Evolutionary conservation across 2,888 invertebrate genomes (phyloP), one percentile per base, ranked within the genome.

Genomic region (Acronicta aceris): DNA sequence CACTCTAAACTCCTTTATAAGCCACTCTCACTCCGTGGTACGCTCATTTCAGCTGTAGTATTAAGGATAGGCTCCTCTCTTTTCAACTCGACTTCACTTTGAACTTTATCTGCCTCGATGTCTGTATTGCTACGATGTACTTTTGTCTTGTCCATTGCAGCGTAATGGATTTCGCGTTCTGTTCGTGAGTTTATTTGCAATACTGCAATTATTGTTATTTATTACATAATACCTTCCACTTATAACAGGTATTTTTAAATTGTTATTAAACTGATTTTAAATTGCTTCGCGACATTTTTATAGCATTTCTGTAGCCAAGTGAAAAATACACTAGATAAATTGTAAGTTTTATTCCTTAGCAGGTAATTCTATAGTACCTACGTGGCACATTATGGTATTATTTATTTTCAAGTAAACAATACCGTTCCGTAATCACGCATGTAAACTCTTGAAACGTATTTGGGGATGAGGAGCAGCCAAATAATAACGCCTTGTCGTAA

Each of bases 1-100:
- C 80, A 82, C 84, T 86, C 72, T 65, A 84, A 85, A 83, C 82
- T 84, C 82, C 82, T 84, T 83, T 83, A 85, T 86, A 84, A 86
- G 82, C 82, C 78, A 66, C 77, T 77, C 75, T 80, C 76, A 72
- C 83, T 84, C 76, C 65, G 78, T 73, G 77, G 76, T 73, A 55
- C 65, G 73, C 63, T 76, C 77, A 79, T 78, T 78, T 79, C 63
- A 56, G 60, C 60, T 68, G 49, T 52, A 66, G 62, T 71, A 65
- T 76, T 65, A 78, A 66, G 64, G 59, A 78, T 72, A 65, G 76
- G 58, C 62, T 64, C 56, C 52, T 65, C 66, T 62, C 76, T 65
- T 65, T 72, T 60, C 67, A 65, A 71, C 76, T 71, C 55, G 55
- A 74, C 58, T 76, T 65, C 59, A 71, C 78, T 76, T 71, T 71